A percentile compares a stretch with the other conserved stretches of the same genome.
Evolutionary conservation across 2,888 invertebrate genomes (phyloP).

Genomic region (Sminthurinus aureus): DNA sequence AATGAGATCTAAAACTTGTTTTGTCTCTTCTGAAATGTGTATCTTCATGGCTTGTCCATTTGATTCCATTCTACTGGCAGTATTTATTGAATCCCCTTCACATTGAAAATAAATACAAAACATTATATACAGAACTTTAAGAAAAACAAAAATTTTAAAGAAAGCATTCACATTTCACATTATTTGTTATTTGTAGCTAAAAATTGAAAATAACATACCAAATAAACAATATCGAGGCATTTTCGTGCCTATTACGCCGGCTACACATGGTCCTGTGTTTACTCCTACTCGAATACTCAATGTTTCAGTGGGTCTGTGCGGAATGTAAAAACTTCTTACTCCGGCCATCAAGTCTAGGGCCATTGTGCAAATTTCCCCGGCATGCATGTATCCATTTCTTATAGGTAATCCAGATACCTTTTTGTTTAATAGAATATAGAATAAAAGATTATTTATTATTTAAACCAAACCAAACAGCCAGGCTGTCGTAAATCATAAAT

Average conservation of each 20-base stretch:
- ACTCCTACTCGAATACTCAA: conserved; percentile 69
- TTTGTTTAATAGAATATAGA: no score
- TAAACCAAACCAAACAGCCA: no score
- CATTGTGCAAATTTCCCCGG: conserved; percentile 72
- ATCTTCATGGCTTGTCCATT: conserved; percentile 72
- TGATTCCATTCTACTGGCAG: conserved; percentile 73
- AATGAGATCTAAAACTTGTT: conserved; percentile 65
- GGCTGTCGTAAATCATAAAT: no score
- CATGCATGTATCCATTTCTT: conserved; percentile 67
- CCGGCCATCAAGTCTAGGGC: conserved; percentile 68
- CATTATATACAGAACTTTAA: no score
- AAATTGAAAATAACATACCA: no score
- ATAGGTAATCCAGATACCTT: conserved; percentile 47
- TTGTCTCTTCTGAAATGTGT: conserved; percentile 63
- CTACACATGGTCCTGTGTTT: conserved; percentile 73
- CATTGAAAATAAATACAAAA: no score
- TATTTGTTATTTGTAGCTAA: no score
- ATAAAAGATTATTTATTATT: conserved; percentile 45
- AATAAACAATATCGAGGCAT: conserved; percentile 73
- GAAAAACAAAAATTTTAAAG: no score
- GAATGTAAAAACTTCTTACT: conserved; percentile 67
- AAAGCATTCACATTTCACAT: no score
- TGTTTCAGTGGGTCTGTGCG: conserved; percentile 67
- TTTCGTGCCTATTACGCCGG: conserved; percentile 65
- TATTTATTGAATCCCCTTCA: conserved; percentile 72